These are phyloP conservation scores for Apis laboriosa DNA, from an alignment of 1,140 invertebrate species.

Conservation along the genomic window DNA sequence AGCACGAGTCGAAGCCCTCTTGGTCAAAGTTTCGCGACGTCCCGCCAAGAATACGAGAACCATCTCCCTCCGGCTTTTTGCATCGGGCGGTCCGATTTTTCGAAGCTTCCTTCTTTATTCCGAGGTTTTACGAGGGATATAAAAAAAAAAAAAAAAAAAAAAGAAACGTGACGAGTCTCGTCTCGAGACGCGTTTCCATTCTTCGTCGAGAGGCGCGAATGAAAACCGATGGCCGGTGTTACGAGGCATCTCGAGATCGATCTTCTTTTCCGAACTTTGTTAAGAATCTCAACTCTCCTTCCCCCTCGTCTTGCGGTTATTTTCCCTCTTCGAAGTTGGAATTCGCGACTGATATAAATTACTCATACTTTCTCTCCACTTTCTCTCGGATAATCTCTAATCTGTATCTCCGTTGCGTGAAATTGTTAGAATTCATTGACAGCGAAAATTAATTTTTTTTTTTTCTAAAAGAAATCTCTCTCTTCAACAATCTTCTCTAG, in stretches of 20 bases:
- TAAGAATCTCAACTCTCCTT: too few species aligned
- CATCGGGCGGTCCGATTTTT: neutral
- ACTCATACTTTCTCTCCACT: too few species aligned
- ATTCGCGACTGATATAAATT: too few species aligned
- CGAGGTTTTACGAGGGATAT: neutral
- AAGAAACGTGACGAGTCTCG: neutral
- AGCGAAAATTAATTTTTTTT: too few species aligned
- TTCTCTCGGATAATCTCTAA: too few species aligned
- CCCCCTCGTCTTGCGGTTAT: too few species aligned
- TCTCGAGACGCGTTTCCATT: neutral
- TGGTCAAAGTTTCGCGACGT: slow-evolving; percentile 10
- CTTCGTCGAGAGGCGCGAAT: neutral
- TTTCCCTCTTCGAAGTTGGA: too few species aligned
- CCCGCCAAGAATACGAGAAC: neutral
- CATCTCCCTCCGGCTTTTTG: neutral
- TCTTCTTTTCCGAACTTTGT: neutral
- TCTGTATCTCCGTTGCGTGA: too few species aligned
- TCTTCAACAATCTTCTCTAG: too few species aligned
- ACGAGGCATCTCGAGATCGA: neutral
- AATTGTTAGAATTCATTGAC: too few species aligned
- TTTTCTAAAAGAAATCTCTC: too few species aligned
- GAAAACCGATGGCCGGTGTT: neutral
- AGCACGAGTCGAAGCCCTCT: neutral
- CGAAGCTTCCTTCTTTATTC: slow-evolving; percentile 4
- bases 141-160: neutral